Evolutionary conservation across 2,888 invertebrate species (phyloP).

Genomic region (Aphodius granarius): DNA sequence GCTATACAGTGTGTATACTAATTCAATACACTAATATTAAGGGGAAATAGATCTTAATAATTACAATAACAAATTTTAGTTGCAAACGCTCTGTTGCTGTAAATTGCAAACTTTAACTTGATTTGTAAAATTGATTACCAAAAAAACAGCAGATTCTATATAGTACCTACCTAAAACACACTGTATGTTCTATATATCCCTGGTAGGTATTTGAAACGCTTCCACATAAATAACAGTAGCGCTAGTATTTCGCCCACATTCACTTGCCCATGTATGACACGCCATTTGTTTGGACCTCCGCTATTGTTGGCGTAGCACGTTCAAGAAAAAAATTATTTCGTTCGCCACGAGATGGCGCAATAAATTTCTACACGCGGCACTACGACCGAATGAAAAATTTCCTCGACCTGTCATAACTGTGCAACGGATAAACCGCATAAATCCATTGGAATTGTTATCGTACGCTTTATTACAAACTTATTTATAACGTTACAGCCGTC

Average conservation of each 20-base stretch:
- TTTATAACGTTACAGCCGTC: not conserved
- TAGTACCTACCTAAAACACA: no score
- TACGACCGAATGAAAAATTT: not conserved
- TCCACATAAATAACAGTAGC: not conserved
- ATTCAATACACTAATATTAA: no score
- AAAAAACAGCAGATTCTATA: no score
- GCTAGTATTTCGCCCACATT: not conserved
- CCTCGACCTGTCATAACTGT: not conserved
- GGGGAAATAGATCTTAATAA: no score
- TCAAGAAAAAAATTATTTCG: not conserved
- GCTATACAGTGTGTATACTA: no score
- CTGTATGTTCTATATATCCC: not conserved
- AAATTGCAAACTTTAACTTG: no score
- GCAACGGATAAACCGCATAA: not conserved
- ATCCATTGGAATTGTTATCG: not conserved
- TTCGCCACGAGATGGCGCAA: not conserved
- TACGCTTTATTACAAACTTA: not conserved
- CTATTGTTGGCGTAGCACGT: not conserved
- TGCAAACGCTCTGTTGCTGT: no score
- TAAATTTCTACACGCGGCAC: not conserved
- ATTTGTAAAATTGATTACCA: no score
- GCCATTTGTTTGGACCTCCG: not conserved
- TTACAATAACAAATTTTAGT: no score
- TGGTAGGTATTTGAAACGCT: not conserved
- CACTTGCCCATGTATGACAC: not conserved